These are phyloP conservation scores for Caerostris extrusa DNA, from an alignment of 1,140 invertebrate genomes.

Conservation along the genomic window DNA sequence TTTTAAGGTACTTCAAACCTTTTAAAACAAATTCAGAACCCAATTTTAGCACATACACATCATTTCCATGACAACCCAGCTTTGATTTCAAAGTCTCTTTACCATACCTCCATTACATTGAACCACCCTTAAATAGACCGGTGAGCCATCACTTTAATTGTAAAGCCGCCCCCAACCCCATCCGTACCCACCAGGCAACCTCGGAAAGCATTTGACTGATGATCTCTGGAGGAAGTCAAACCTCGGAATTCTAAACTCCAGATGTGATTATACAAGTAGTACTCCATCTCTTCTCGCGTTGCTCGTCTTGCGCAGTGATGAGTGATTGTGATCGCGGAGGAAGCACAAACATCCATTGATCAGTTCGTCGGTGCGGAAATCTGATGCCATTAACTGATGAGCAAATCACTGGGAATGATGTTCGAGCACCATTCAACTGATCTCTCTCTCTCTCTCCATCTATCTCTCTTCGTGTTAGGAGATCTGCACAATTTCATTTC, in stretches of 20 bases:
- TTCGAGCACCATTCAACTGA: conserved; percentile 17
- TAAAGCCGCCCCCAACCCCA: neutral
- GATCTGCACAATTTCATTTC: no score
- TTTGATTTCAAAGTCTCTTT: neutral
- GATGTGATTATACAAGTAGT: conserved; percentile 45
- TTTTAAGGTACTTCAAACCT: no score
- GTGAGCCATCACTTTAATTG: conserved; percentile 3
- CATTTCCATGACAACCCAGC: no score
- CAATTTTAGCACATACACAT: neutral
- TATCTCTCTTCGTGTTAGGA: no score
- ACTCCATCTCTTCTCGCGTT: neutral
- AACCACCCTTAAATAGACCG: neutral
- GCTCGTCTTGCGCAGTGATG: neutral
- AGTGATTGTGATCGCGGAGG: conserved; percentile 25
- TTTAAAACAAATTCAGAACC: no score
- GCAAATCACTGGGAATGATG: conserved; percentile 17
- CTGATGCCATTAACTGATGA: conserved; percentile 62
- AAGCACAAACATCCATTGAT: conserved; percentile 61
- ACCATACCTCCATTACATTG: neutral
- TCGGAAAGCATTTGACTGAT: conserved; percentile 35
- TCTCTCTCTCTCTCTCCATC: neutral
- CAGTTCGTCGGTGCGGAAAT: neutral
- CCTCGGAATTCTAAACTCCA: conserved; percentile 4
- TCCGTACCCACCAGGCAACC: no score
- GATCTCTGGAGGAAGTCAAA: conserved; percentile 36